phyloP scores from a whole-genome alignment of 2,888 invertebrate genomes.

The Hirtodrosophila trivittata region DNA sequence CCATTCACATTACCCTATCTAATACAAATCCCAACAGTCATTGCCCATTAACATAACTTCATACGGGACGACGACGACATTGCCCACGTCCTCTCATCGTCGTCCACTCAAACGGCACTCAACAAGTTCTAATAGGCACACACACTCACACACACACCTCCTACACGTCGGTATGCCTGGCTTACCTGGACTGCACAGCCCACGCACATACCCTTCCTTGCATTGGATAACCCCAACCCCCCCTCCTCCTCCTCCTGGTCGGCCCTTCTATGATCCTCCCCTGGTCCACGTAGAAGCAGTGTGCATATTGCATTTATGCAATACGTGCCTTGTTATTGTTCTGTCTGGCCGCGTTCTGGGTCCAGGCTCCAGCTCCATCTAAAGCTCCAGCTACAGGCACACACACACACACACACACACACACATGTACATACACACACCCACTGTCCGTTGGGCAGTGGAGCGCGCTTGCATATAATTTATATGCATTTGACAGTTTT shows the following conservation, averaged over 20 bases:
- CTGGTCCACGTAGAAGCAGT: slow-evolving; percentile 12
- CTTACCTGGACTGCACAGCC: slow-evolving; percentile 34
- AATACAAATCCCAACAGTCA: slow-evolving; percentile 72
- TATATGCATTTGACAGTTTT: slow-evolving; percentile 79
- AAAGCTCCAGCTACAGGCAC: not conserved
- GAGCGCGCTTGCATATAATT: slow-evolving; percentile 76
- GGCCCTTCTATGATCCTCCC: not conserved
- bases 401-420: not conserved
- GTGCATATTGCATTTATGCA: slow-evolving; percentile 76
- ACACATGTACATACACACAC: slow-evolving; percentile 27
- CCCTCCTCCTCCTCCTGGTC: not conserved
- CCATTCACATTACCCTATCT: slow-evolving; percentile 71
- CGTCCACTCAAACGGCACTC: slow-evolving; percentile 68
- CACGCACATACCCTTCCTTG: slow-evolving; percentile 3
- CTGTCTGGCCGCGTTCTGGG: slow-evolving; percentile 49
- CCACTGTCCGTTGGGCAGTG: slow-evolving; percentile 58
- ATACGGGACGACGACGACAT: slow-evolving; percentile 32
- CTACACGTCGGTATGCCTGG: slow-evolving; percentile 34
- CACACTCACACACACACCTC: slow-evolving; percentile 37
- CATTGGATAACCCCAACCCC: not conserved
- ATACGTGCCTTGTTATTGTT: slow-evolving; percentile 78
- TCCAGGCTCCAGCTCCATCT: slow-evolving; percentile 10
- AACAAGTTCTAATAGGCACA: slow-evolving; percentile 73
- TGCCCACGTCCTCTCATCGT: slow-evolving; percentile 61
- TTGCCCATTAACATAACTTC: slow-evolving; percentile 76